These are phyloP conservation scores for Abscondita cerata DNA, from an alignment of 2,888 invertebrate species.

Conservation along the genomic window DNA sequence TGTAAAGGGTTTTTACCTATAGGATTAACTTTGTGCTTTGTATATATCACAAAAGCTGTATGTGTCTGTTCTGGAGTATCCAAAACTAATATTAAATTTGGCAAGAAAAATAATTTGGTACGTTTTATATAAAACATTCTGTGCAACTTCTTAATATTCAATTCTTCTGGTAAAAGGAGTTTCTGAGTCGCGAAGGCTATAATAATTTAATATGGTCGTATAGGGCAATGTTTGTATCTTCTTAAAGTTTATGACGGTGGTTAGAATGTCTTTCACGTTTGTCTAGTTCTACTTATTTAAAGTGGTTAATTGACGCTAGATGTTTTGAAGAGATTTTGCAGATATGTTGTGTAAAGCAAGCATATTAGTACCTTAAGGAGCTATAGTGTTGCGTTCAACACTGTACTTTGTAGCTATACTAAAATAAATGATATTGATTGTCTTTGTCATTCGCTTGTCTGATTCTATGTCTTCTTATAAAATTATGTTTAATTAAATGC, in stretches of 20 bases:
- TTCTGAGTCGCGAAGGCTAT: conserved; percentile 1
- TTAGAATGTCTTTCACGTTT: not conserved
- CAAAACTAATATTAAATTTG: conserved; percentile 12
- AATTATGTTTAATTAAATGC: not conserved
- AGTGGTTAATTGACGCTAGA: not conserved
- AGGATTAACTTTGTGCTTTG: not conserved
- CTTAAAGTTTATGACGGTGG: conserved; percentile 6
- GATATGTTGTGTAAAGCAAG: conserved; percentile 3
- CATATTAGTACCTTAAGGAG: conserved; percentile 5
- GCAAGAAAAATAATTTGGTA: conserved; percentile 9
- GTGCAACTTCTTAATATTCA: conserved; percentile 3
- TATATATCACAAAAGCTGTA: conserved; percentile 9
- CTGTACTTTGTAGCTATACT: conserved; percentile 4
- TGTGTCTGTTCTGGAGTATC: conserved; percentile 9
- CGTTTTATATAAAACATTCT: conserved; percentile 8
- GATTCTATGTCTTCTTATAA: not conserved
- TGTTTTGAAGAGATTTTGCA: not conserved
- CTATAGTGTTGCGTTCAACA: not conserved
- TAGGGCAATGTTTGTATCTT: not conserved
- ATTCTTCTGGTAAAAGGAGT: conserved; percentile 4
- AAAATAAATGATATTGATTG: not conserved
- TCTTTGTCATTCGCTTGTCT: conserved; percentile 3
- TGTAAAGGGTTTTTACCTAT: not conserved
- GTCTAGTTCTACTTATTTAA: not conserved
- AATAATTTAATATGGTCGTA: conserved; percentile 1